Evolutionary conservation across 2,113 vertebrate genomes (phyloP).

Genomic region (Geococcyx californianus): DNA sequence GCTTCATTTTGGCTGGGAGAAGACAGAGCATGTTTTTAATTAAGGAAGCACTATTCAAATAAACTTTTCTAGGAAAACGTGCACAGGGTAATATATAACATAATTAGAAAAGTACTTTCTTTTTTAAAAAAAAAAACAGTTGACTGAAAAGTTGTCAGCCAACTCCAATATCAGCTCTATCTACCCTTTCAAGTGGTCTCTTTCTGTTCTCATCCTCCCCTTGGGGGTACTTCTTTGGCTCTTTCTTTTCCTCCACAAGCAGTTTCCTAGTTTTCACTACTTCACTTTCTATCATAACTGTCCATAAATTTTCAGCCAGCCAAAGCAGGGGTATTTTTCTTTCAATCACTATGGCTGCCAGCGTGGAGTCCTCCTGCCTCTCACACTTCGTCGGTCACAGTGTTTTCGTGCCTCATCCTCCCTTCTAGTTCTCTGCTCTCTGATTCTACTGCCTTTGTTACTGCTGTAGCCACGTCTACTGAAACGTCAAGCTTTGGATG

Average conservation of each 20-base stretch:
- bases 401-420: background rate
- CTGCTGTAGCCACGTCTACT: background rate
- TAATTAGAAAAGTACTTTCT: background rate
- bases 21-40: slow-evolving; percentile 63
- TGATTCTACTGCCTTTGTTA: background rate
- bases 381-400: background rate
- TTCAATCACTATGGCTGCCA: background rate
- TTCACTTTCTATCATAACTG: background rate
- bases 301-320: background rate
- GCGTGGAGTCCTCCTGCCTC: background rate
- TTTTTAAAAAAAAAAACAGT: background rate
- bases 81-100: background rate
- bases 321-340: background rate
- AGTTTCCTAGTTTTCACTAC: background rate
- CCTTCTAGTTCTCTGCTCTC: background rate
- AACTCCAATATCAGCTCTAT: background rate
- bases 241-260: background rate
- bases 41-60: slow-evolving; percentile 50
- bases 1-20: slow-evolving; percentile 47
- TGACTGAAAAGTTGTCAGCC: background rate
- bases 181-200: background rate
- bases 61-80: slow-evolving; percentile 47
- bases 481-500: background rate
- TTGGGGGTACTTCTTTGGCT: background rate
- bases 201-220: background rate